These are phyloP conservation scores for Noctua janthe DNA, from an alignment of 2,888 invertebrate genomes.

Conservation along the genomic window DNA sequence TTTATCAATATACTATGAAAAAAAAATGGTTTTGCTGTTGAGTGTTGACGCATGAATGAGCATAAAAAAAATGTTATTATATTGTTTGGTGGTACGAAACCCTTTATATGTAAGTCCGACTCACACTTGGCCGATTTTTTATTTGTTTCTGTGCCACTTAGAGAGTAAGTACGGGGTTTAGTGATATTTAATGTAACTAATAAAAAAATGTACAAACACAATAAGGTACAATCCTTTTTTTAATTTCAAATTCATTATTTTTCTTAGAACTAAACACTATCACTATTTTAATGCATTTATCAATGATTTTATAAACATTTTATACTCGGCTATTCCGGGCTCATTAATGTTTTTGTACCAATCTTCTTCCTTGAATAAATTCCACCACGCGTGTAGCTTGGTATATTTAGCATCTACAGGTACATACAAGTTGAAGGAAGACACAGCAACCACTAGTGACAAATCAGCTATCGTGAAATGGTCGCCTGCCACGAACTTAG, in stretches of 20 bases:
- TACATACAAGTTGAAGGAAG: slow-evolving; percentile 16
- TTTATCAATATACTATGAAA: no score
- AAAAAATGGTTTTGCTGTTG: no score
- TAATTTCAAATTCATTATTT: background rate
- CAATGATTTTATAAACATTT: slow-evolving; percentile 11
- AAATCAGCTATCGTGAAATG: slow-evolving; percentile 32
- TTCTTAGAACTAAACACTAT: background rate
- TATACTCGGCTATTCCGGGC: slow-evolving; percentile 24
- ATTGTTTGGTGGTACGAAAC: background rate
- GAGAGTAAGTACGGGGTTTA: background rate
- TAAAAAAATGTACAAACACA: background rate
- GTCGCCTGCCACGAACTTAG: slow-evolving; percentile 21
- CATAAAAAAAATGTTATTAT: no score
- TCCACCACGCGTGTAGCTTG: slow-evolving; percentile 28
- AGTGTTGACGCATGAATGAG: no score
- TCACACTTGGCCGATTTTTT: background rate
- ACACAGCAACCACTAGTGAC: slow-evolving; percentile 3
- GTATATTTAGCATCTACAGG: slow-evolving; percentile 16
- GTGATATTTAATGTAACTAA: background rate
- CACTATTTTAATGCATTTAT: background rate
- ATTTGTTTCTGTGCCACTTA: no score
- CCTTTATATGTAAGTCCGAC: background rate
- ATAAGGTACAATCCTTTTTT: background rate
- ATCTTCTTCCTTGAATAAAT: slow-evolving; percentile 22
- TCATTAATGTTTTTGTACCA: slow-evolving; percentile 33